Percentiles rank a stretch among this genome's conserved stretches.
Evolutionary conservation across 53 echinoderm and acorn worm species (phyloP).

Genomic region (Patiria pectinifera): DNA sequence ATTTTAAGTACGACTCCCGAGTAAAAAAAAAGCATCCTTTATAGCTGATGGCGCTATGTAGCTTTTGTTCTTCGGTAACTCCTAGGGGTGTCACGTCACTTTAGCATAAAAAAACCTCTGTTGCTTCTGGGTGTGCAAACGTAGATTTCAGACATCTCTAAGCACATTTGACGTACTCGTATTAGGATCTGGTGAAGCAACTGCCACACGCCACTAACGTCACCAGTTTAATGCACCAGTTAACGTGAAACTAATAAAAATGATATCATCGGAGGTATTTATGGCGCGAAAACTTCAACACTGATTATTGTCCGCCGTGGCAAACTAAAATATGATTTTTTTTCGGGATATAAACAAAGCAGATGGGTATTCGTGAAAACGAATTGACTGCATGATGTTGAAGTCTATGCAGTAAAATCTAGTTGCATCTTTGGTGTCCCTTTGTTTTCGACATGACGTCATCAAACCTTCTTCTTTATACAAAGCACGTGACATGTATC

Average conservation of each 20-base stretch:
- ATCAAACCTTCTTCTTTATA: no score
- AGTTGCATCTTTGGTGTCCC: no score
- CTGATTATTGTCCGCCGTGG: neutral
- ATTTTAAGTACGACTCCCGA: slow-evolving; percentile 54
- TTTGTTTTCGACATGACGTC: no score
- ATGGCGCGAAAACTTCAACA: neutral
- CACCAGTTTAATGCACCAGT: slow-evolving; percentile 1
- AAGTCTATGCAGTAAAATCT: no score
- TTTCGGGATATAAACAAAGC: neutral
- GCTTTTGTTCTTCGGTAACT: neutral
- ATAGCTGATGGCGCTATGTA: no score
- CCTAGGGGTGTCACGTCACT: slow-evolving; percentile 7
- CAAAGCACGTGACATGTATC: no score
- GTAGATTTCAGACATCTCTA: neutral
- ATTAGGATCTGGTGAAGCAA: neutral
- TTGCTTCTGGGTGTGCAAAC: neutral
- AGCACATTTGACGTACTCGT: neutral
- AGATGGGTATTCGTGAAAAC: no score
- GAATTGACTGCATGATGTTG: no score
- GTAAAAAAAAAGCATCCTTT: neutral
- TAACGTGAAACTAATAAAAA: slow-evolving; percentile 3
- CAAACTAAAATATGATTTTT: neutral
- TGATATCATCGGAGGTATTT: neutral
- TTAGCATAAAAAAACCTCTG: neutral
- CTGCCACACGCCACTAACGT: neutral